Conservation (phyloP, 2,888 invertebrate species). For the Augiades crinisus region DNA sequence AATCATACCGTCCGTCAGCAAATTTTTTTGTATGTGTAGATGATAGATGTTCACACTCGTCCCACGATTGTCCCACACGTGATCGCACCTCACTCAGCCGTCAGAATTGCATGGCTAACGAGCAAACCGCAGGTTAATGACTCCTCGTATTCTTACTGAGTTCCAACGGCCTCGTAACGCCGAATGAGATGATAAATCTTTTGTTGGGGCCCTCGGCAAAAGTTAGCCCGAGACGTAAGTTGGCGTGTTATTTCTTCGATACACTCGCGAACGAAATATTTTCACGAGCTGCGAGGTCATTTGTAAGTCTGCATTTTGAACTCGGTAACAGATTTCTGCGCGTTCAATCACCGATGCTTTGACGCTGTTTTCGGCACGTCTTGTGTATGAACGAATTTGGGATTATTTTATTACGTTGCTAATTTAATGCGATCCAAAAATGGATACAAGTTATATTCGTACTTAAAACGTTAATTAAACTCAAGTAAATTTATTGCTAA, state of each 20-base stretch:
- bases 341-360: neutral
- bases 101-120: conserved; percentile 40
- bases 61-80: conserved; percentile 36
- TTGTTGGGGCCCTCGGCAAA: conserved; percentile 31
- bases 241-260: conserved; percentile 23
- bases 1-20: no score
- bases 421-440: no score
- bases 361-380: no score
- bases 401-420: no score
- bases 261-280: conserved; percentile 20
- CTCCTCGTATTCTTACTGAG: conserved; percentile 28
- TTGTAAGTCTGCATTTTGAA: conserved; percentile 10
- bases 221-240: conserved; percentile 24
- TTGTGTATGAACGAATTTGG: no score
- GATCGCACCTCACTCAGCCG: conserved; percentile 37
- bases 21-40: no score
- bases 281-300: conserved; percentile 13
- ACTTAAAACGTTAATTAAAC: neutral
- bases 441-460: no score
- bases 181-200: conserved; percentile 29
- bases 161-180: conserved; percentile 22
- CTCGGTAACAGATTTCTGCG: conserved; percentile 4
- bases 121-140: conserved; percentile 40
- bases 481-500: conserved; percentile 4
- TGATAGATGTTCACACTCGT: no score